These are phyloP conservation scores for Drosophila littoralis DNA, from an alignment of 1,140 invertebrate genomes.

Conservation along the genomic window DNA sequence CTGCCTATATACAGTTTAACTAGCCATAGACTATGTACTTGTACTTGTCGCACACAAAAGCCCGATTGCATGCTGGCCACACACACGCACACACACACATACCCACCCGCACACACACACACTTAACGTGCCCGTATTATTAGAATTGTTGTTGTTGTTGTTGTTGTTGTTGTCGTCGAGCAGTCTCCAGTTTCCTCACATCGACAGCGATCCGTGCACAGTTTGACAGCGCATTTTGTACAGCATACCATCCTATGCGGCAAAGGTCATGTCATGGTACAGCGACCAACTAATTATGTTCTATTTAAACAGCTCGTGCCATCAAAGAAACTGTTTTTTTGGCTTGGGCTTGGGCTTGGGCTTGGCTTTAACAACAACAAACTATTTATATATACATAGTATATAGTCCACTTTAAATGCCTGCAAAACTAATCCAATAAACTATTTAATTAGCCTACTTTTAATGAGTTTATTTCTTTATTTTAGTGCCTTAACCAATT, in stretches of 20 bases:
- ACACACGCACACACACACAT: conserved; percentile 12
- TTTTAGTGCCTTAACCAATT: no score
- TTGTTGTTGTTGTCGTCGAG: conserved; percentile 36
- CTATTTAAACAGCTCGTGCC: conserved; percentile 55
- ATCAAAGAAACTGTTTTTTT: conserved; percentile 36
- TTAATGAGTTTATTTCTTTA: not conserved
- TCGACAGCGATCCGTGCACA: conserved; percentile 3
- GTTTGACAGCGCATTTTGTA: not conserved
- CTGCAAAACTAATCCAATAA: conserved; percentile 9
- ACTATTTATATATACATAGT: not conserved
- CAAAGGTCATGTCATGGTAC: conserved; percentile 79
- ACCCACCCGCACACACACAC: conserved; percentile 5
- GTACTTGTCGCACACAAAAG: conserved; percentile 43
- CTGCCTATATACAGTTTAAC: conserved; percentile 60
- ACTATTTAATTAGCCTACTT: conserved; percentile 18
- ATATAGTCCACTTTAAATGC: conserved; percentile 7
- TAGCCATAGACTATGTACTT: conserved; percentile 58
- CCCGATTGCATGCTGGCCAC: conserved; percentile 45
- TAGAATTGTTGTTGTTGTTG: conserved; percentile 10
- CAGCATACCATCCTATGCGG: conserved; percentile 27
- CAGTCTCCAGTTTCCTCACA: conserved; percentile 33
- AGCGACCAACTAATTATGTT: conserved; percentile 76
- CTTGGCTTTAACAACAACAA: conserved; percentile 9
- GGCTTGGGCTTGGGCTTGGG: conserved; percentile 34
- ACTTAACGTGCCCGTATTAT: conserved; percentile 5